Percentiles rank a stretch among this genome's conserved stretches.
phyloP scores from a whole-genome alignment of 2,888 invertebrate species.

The Protophormia terraenovae region DNA sequence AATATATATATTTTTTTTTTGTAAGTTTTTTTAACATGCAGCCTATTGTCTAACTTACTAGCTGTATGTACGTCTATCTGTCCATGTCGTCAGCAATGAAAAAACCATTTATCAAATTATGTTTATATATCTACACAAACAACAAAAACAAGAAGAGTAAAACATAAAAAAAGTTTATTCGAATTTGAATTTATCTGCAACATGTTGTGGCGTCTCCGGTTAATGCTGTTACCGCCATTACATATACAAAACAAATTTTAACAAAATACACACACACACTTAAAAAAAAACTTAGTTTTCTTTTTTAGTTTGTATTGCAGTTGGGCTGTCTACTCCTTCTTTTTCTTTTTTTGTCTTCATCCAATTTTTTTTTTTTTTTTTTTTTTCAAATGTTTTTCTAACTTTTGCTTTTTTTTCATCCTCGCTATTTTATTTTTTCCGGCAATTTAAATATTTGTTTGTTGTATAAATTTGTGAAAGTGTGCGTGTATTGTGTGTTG shows the following conservation, averaged over 20 bases:
- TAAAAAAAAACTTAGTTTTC: background rate
- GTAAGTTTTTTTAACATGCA: background rate
- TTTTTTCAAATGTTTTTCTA: conserved; percentile 34
- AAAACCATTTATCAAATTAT: conserved; percentile 61
- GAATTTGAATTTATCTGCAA: conserved; percentile 65
- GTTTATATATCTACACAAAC: conserved; percentile 30
- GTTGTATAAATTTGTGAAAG: background rate
- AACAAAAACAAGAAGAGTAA: background rate
- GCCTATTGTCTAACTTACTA: conserved; percentile 2
- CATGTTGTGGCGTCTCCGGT: conserved; percentile 65
- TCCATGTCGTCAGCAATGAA: conserved; percentile 54
- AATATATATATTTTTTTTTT: background rate
- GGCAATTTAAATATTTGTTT: conserved; percentile 58
- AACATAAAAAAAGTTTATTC: conserved; percentile 49
- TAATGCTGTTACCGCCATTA: conserved; percentile 59
- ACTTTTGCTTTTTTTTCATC: background rate
- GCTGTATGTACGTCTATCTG: background rate
- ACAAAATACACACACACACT: background rate
- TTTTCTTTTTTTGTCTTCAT: background rate
- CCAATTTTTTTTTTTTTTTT: background rate
- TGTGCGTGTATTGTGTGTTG: background rate
- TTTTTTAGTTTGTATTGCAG: conserved; percentile 41
- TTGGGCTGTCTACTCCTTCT: conserved; percentile 22
- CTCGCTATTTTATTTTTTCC: conserved; percentile 44
- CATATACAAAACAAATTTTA: conserved; percentile 30